These are phyloP conservation scores for Latrodectus elegans DNA, from an alignment of 2,888 invertebrate genomes.

Conservation along the genomic window DNA sequence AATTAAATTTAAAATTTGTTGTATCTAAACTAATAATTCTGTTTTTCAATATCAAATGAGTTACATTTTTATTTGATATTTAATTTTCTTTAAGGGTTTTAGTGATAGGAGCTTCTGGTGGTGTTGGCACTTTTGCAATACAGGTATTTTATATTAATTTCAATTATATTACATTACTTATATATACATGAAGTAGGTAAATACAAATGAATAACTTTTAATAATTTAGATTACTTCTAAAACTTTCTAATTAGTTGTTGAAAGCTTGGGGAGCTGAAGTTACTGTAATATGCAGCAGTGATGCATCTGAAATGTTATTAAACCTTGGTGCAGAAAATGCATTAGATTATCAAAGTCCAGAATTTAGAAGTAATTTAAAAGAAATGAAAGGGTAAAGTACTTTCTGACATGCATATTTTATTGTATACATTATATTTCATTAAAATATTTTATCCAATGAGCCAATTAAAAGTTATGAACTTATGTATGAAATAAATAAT, in stretches of 20 bases:
- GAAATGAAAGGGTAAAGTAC: constrained; percentile 80
- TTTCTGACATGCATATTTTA: no score
- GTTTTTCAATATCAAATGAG: no score
- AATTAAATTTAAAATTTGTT: no score
- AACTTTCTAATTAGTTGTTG: constrained; percentile 78
- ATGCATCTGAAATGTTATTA: constrained; percentile 81
- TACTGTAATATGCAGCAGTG: constrained; percentile 83
- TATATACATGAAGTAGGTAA: no score
- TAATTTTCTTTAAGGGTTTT: constrained; percentile 78
- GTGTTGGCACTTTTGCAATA: constrained; percentile 90
- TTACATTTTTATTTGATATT: constrained; percentile 12
- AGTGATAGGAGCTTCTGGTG: constrained; percentile 91
- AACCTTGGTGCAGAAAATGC: constrained; percentile 83
- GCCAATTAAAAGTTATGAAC: no score
- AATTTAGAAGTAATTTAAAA: constrained; percentile 79
- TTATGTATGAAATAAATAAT: no score
- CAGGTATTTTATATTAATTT: constrained; percentile 77
- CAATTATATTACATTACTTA: background rate
- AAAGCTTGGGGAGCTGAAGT: constrained; percentile 85
- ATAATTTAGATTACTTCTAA: no score
- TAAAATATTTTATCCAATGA: no score
- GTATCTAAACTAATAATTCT: no score
- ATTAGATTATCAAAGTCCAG: constrained; percentile 84
- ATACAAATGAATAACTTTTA: no score
- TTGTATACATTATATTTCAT: no score